Conservation (phyloP, 2,113 vertebrate species). For the Colius striatus region DNA sequence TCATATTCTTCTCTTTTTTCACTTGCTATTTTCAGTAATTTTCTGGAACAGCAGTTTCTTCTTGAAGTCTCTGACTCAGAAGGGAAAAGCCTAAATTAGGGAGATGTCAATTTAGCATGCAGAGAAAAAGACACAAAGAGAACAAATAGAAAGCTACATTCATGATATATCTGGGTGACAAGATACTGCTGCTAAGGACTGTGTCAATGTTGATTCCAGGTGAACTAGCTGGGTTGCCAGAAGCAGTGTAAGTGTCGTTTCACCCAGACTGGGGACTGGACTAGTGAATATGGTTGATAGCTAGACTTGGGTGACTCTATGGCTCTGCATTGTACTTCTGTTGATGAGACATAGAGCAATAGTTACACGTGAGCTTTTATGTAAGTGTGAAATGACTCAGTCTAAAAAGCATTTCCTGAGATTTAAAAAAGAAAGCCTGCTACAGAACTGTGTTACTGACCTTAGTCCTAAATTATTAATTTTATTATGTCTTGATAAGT, state of each 20-base stretch:
- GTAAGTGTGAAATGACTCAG: background rate
- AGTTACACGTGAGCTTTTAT: background rate
- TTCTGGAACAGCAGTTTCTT: background rate
- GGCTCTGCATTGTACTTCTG: background rate
- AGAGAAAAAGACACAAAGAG: background rate
- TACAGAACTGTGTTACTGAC: background rate
- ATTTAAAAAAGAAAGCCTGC: background rate
- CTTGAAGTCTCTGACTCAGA: background rate
- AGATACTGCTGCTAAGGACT: background rate
- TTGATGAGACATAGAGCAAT: background rate
- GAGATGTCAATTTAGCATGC: background rate
- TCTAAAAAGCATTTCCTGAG: background rate
- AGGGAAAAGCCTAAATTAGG: background rate
- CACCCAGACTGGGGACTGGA: background rate
- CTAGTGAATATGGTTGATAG: background rate
- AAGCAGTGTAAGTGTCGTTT: background rate
- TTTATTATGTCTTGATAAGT: background rate
- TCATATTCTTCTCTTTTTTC: background rate
- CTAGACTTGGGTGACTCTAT: background rate
- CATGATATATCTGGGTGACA: background rate
- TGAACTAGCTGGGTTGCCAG: background rate
- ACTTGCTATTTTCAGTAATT: background rate
- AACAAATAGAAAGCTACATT: background rate
- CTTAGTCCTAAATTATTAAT: background rate
- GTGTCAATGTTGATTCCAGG: background rate